Evolutionary conservation across 2,888 invertebrate genomes (phyloP), one percentile per base, ranked within the genome.

Genomic region (Keiferia lycopersicella): DNA sequence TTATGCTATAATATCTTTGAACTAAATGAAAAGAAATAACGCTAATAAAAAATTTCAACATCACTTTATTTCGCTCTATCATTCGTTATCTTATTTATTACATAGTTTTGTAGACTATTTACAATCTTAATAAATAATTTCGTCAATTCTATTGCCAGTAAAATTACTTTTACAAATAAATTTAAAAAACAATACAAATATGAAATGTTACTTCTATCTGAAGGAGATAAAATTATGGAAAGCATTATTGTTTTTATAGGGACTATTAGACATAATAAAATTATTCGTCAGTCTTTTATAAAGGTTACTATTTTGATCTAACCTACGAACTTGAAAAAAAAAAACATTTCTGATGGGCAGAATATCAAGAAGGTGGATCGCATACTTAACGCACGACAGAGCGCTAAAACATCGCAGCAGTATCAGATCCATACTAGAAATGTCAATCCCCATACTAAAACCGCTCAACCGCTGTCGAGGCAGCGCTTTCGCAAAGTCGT

Each of bases 281-380:
- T 71, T 72, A 74, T 72, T 78, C 79, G 76, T 89, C 89, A 89
- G 89, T 90, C 89, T 90, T 88, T 82, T 76, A 72, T 45, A 74
- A 82, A 84, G 81, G 77, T 82, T 78, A 78, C 73, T 70, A 76
- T 73, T 74, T 75, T 76, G 79, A 74, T 74, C 73, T 81, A 73
- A 79, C 74, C 76, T 74, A 71, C 68, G 56, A 66, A 67, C 64
- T 64, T 69, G 34, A 16, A 8, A 38, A 58, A 11, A 38, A 58
- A 11, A 38, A 16, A 34, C 0, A 38, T 58, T 18, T 38, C 16
- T 16, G 2, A 56, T 7, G 7, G 26, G 26, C 30, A n/a, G 14
- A 26, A 30, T 30, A 16, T 45, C 6, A 45, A n/a, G 45, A 45
- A 45, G 45, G n/a, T n/a, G n/a, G n/a, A n/a, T n/a, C n/a, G n/a